These are phyloP conservation scores for Cavia aperea DNA, from an alignment of 2,113 vertebrate genomes.

Conservation along the genomic window DNA sequence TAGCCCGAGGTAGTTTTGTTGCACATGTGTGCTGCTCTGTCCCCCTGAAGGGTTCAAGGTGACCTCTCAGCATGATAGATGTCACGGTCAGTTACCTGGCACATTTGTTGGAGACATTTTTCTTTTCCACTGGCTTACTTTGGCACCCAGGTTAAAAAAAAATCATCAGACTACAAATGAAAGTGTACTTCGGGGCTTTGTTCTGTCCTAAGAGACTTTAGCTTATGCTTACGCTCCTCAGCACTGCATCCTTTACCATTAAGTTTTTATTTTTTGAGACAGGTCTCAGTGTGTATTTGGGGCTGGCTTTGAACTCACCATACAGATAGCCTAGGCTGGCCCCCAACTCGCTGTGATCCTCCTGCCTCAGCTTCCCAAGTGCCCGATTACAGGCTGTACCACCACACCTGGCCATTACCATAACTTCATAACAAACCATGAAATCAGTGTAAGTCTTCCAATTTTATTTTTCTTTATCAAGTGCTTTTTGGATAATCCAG, in stretches of 20 bases:
- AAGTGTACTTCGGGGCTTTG: not conserved
- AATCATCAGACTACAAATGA: not conserved
- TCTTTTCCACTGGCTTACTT: not conserved
- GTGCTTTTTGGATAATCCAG: not conserved
- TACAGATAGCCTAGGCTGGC: not conserved
- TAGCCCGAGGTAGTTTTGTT: not conserved
- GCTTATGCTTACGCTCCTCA: not conserved
- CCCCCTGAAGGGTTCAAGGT: not conserved
- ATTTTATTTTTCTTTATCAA: not conserved
- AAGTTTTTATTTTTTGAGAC: not conserved
- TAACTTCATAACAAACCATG: not conserved
- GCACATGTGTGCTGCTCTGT: fast-evolving
- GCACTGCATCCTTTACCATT: no score
- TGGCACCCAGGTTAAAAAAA: not conserved
- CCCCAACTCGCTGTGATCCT: not conserved
- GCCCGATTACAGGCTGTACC: not conserved
- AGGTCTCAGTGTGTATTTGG: not conserved
- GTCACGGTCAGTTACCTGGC: not conserved
- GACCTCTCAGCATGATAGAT: not conserved
- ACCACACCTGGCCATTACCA: not conserved
- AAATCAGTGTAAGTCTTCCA: not conserved
- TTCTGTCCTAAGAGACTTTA: not conserved
- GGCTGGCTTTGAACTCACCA: not conserved
- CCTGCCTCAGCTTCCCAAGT: not conserved
- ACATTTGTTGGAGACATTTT: not conserved